Base-by-base conservation (phyloP, 1,140 invertebrate species). In the Odontomachus brunneus region DNA sequence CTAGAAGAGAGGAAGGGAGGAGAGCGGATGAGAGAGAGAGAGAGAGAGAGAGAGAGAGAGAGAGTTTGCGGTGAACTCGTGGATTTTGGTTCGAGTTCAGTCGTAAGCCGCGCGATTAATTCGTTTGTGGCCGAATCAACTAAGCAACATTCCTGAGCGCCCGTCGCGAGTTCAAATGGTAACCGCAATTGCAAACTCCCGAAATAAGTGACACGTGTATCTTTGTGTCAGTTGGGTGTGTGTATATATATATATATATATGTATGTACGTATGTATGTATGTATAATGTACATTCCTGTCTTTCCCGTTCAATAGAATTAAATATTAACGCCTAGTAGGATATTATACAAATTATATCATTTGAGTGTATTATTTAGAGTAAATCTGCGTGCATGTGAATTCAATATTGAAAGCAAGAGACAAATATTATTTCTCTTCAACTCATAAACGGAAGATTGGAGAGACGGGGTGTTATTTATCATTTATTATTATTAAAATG, bases 101-200 rank as follows among this genome's bases (percentile, higher is more conserved):
- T 78, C 29, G 63, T 38, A 26, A 22, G 3, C 22, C 17, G 17
- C 14, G 17, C 33, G 22, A 69, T 80, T 69, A 71, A 71, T 11
- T 26, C 17, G 38, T 67, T 78, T 69, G 49, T 69, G 33, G 14
- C n/a, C 44, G 65, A 80, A 71, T 80, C 69, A 71, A 71, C 69
- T 59, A 48, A 24, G 33, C 26, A 78, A 69, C 75, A 57, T 69
- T 12, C 17, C n/a, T 1, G 22, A 81, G 48, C 48, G n/a, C n/a
- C n/a, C n/a, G n/a, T n/a, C n/a, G 81, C 62, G 22, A 3, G 29
- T 48, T 67, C 7, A 11, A 26, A 48, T 59, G 14, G 4, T 44
- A n/a, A 24, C 5, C 19, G 22, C 14, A n/a, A 9, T 49, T 12
- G 38, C 62, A 19, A 49, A 81, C n/a, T 0, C 5, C 0, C 3